A percentile compares a stretch with the other conserved stretches of the same genome.
These are phyloP conservation scores for Machimus rusticus DNA, from an alignment of 2,888 invertebrate genomes.

Conservation along the genomic window DNA sequence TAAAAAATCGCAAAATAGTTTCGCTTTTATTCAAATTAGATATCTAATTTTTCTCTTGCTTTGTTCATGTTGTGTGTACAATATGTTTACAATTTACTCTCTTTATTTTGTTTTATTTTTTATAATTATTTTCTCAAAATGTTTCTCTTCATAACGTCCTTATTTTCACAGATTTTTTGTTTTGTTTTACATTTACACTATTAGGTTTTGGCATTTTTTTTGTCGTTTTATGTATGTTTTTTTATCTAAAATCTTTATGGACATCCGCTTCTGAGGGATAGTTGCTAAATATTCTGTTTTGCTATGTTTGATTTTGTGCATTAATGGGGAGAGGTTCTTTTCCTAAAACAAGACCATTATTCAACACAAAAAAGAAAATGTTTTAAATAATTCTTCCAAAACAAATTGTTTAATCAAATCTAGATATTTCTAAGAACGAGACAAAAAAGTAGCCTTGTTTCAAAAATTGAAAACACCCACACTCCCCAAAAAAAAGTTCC, in stretches of 20 bases:
- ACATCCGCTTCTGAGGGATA: background rate
- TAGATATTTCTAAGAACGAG: background rate
- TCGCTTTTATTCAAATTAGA: slow-evolving; percentile 10
- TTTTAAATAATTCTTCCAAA: background rate
- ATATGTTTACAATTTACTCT: background rate
- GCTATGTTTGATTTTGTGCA: background rate
- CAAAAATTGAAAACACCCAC: background rate
- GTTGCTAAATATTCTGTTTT: background rate
- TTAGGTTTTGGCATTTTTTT: background rate
- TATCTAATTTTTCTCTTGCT: background rate
- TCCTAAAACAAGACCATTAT: background rate
- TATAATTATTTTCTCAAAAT: background rate
- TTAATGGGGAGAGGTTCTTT: background rate
- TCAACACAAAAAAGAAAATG: no score
- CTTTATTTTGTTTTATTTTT: background rate
- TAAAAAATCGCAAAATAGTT: slow-evolving; percentile 10
- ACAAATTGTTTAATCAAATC: background rate
- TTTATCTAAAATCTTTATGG: background rate
- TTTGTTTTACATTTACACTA: background rate
- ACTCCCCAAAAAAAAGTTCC: background rate
- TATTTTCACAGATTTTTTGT: background rate
- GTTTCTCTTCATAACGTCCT: background rate
- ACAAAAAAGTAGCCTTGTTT: background rate
- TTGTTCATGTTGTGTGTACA: background rate
- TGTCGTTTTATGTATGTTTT: background rate